These are phyloP conservation scores for Papilio protenor DNA, from an alignment of 2,888 invertebrate genomes.

Conservation along the genomic window DNA sequence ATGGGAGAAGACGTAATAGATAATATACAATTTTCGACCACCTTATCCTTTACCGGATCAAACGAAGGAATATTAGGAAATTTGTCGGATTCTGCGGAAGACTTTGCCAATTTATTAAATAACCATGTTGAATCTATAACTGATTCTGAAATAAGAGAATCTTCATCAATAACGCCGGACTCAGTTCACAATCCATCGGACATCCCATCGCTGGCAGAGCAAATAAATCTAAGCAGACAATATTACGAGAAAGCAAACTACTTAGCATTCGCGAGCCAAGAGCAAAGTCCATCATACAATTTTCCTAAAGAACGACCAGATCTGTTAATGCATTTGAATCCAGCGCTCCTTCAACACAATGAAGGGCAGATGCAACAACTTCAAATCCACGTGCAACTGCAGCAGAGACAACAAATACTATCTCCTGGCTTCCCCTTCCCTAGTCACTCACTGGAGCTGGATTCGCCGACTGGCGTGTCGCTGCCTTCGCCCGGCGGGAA, in stretches of 20 bases:
- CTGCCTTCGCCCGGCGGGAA: slow-evolving; percentile 92
- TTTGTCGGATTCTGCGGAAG: slow-evolving; percentile 91
- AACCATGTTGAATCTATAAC: slow-evolving; percentile 88
- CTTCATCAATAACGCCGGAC: slow-evolving; percentile 89
- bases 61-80: slow-evolving; percentile 92
- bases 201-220: slow-evolving; percentile 91
- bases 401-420: slow-evolving; percentile 86
- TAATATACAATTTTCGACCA: slow-evolving; percentile 92
- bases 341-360: slow-evolving; percentile 80
- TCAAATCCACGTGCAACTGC: slow-evolving; percentile 89
- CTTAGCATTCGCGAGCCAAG: slow-evolving; percentile 77
- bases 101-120: slow-evolving; percentile 90
- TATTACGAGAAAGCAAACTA: slow-evolving; percentile 82
- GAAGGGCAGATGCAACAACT: slow-evolving; percentile 87
- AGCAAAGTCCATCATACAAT: slow-evolving; percentile 84
- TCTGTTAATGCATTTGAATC: slow-evolving; percentile 84
- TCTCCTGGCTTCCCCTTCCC: slow-evolving; percentile 86
- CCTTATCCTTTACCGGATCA: slow-evolving; percentile 90
- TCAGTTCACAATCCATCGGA: slow-evolving; percentile 86
- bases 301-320: slow-evolving; percentile 86
- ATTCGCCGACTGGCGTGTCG: slow-evolving; percentile 90
- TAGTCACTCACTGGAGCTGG: slow-evolving; percentile 88
- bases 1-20: slow-evolving; percentile 91
- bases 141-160: slow-evolving; percentile 87
- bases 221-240: slow-evolving; percentile 86